Evolutionary conservation across 2,797 vertebrate species (phyloP), one percentile per base, ranked within the genome.

Genomic region (Tokudaia muenninki): DNA sequence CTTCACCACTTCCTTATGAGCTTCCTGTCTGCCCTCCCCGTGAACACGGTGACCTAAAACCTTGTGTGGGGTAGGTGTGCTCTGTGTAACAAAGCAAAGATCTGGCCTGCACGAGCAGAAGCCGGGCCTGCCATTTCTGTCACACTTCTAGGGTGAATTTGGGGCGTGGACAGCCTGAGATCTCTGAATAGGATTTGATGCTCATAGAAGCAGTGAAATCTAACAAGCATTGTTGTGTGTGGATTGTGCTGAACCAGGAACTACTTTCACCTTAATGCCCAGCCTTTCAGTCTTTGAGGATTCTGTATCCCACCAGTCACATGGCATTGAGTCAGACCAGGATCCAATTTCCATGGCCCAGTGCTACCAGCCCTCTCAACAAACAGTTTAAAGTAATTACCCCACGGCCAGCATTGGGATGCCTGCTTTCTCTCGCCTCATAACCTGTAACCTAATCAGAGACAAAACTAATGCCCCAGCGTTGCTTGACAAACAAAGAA

Each of bases 21-120:
- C 77, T 82, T 88, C 72, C 83, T 57, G 70, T 70, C 87, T 83
- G 86, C 78, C 34, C 52, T 95, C 59, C 86, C 41, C 74, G 63
- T 75, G 90, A 81, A 67, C 22, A 17, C 8, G 26, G 57, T 4
- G 52, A 63, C 72, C 31, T 87, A 52, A 47, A 87, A 61, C 16
- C 16, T 24, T 75, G 14, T 72, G 57, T 44, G 86, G 77, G 50
- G 5, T 14, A 7, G 47, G 37, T 22, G 31, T 22, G 67, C 57
- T 17, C 0, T 0, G 13, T 2, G 57, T 4, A 17, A 47, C 82
- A 41, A 86, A 82, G 67, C 52, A 37, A 59, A 92, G 44, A 37
- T 14, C 65, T 6, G 0, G 19, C 50, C 7, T 1, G 22, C 0
- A 0, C 24, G 61, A 87, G 29, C 14, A 61, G 41, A 19, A 31